Conservation (phyloP, 2,888 invertebrate genomes). For the Achlya flavicornis region DNA sequence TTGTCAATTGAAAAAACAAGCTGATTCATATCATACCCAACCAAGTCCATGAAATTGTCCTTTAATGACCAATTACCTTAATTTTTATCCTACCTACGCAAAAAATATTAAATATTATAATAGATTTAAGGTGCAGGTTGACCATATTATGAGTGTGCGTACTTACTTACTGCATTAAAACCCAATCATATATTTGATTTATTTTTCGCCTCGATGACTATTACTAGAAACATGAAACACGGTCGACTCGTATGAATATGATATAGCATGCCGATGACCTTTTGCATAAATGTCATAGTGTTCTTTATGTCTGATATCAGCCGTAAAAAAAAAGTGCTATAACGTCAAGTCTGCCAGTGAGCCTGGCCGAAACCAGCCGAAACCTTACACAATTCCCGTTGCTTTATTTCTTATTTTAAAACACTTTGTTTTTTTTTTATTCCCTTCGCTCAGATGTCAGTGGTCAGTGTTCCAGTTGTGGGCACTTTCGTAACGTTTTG, state of each 20-base stretch:
- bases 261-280: not conserved
- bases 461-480: constrained; percentile 44
- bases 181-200: no score
- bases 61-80: not conserved
- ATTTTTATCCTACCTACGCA: no score
- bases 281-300: not conserved
- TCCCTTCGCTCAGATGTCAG: constrained; percentile 34
- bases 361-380: constrained; percentile 15
- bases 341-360: not conserved
- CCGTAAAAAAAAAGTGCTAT: not conserved
- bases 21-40: not conserved
- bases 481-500: constrained; percentile 46
- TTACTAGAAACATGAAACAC: not conserved
- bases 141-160: not conserved
- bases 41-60: constrained; percentile 9
- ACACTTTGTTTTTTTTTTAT: constrained; percentile 32
- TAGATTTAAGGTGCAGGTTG: not conserved
- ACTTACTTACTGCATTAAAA: no score
- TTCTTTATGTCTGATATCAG: not conserved
- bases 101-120: not conserved
- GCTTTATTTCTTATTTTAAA: constrained; percentile 23
- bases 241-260: not conserved
- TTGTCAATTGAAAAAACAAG: constrained; percentile 11
- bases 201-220: not conserved
- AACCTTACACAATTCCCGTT: constrained; percentile 45